These are phyloP conservation scores for Adoxophyes honmai DNA, from an alignment of 1,140 invertebrate species.

Conservation along the genomic window DNA sequence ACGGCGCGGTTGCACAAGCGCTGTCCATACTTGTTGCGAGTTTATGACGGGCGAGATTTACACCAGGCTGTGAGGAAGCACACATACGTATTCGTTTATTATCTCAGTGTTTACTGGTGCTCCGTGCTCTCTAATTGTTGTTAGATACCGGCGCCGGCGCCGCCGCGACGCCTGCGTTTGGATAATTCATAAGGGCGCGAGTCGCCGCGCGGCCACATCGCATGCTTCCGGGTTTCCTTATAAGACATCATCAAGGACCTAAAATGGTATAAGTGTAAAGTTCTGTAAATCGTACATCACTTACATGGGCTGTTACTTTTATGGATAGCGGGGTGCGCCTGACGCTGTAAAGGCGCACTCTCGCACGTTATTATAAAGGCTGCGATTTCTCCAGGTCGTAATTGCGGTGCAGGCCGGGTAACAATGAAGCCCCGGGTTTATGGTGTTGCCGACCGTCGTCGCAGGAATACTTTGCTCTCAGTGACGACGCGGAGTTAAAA, in stretches of 20 bases:
- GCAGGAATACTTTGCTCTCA: background rate
- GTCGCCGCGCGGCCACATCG: slow-evolving; percentile 24
- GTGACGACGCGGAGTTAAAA: slow-evolving; percentile 28
- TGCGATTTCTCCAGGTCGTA: slow-evolving; percentile 4
- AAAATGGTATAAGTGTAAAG: slow-evolving; percentile 32
- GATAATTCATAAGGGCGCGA: slow-evolving; percentile 64
- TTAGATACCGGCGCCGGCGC: slow-evolving; percentile 40
- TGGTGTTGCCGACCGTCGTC: background rate
- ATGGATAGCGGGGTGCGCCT: slow-evolving; percentile 3
- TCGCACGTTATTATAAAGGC: background rate
- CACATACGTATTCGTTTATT: slow-evolving; percentile 25
- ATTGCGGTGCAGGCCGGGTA: background rate
- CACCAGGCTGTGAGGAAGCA: background rate
- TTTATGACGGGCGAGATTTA: slow-evolving; percentile 2
- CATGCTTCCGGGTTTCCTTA: slow-evolving; percentile 54
- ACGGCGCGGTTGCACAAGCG: slow-evolving; percentile 1
- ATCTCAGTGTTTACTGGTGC: slow-evolving; percentile 42
- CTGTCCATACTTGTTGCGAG: slow-evolving; percentile 4
- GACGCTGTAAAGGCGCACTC: background rate
- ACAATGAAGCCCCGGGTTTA: slow-evolving; percentile 6
- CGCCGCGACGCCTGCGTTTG: slow-evolving; percentile 48
- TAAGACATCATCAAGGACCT: slow-evolving; percentile 32
- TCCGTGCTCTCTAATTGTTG: slow-evolving; percentile 18
- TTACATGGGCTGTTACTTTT: slow-evolving; percentile 5
- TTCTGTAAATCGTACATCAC: slow-evolving; percentile 2